Evolutionary conservation across 2,797 vertebrate genomes (phyloP).

Genomic region (Psittacula derbiana): DNA sequence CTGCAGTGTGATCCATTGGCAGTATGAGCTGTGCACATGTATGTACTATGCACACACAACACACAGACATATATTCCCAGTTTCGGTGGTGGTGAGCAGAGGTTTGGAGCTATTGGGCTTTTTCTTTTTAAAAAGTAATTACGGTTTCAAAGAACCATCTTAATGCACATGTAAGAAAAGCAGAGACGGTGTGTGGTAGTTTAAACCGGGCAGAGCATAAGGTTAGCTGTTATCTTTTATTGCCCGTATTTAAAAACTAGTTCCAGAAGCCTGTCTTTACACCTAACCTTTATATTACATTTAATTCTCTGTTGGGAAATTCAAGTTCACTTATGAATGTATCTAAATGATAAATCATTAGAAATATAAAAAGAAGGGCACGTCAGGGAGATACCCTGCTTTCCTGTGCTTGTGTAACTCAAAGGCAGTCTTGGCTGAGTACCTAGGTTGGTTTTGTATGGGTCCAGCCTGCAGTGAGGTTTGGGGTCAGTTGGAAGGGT

Average conservation of each 20-base stretch:
- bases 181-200: background rate
- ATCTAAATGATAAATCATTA: background rate
- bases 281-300: background rate
- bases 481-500: background rate
- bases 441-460: fast-evolving
- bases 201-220: conserved; percentile 10
- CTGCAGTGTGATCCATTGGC: background rate
- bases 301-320: conserved; percentile 10
- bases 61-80: fast-evolving
- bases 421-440: background rate
- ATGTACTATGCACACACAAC: background rate
- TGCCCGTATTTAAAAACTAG: background rate
- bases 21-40: background rate
- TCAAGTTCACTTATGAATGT: background rate
- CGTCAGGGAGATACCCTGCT: background rate
- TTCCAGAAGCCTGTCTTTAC: conserved; percentile 1
- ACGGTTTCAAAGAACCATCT: background rate
- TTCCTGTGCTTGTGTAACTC: background rate
- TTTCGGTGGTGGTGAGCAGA: background rate
- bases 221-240: conserved; percentile 33
- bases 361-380: background rate
- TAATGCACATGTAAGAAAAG: background rate
- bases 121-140: background rate
- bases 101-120: background rate
- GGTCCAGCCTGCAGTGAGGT: background rate